Base-by-base conservation (phyloP, 2,113 vertebrate genomes). In the Lanius ludovicianus region DNA sequence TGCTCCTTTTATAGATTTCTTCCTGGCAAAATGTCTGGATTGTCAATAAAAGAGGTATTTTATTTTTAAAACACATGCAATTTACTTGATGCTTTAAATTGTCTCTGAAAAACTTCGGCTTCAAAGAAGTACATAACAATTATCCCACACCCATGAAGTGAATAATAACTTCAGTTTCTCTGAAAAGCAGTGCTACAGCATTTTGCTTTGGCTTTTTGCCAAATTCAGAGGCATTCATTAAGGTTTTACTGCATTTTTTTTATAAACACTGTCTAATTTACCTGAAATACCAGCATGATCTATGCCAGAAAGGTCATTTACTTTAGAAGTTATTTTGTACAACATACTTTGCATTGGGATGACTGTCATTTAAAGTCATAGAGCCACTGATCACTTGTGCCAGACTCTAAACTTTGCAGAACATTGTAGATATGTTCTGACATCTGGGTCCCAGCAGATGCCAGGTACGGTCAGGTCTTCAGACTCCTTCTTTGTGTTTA, bases 121-220 rank as follows among this genome's bases (percentile, higher is more conserved):
- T 94, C 93, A 95, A 96, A 95, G 79, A 73, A 70, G 64, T 1
- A 0, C 53, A 71, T 75, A 84, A 68, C 64, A 90, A 94, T 95
- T 96, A 92, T 83, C 35, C 90, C 88, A 93, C 95, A 90, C 79
- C 93, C 92, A 81, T 75, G 55, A 78, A 81, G 53, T 30, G 52
- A 84, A 84, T 87, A 97, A 91, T 52, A 81, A 84, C 60, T 88
- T 95, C 49, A 64, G 49, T 90, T 95, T 96, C 85, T 88, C 63
- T 39, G 56, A 86, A 96, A 96, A 95, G 55, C 39, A 75, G 37
- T 56, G 50, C 33, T 70, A 57, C 64, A 90, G 52, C 82, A 84
- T 88, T 94, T 96, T 96, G 81, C 44, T 64, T 78, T 95, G 93
- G 85, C 79, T 78, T 84, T 41, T 19, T 49, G 64, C 92, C 95